Percentiles rank a stretch among this genome's conserved stretches.
phyloP scores from a whole-genome alignment of 2,797 vertebrate species.

The Enteromius afrohamiltoni region DNA sequence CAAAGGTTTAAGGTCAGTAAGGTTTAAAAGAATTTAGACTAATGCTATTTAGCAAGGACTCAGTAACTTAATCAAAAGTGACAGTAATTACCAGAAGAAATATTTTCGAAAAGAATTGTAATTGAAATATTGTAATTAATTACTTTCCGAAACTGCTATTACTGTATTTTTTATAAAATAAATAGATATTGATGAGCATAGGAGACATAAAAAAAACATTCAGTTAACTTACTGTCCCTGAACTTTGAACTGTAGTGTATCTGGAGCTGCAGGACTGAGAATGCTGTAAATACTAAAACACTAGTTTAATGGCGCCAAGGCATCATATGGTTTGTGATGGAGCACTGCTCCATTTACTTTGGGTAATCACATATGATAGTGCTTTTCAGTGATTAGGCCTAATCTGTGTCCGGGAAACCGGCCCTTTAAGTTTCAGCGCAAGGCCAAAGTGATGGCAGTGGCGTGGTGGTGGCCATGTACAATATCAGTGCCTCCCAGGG shows the following conservation, averaged over 20 bases:
- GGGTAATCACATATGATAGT: conserved; percentile 6
- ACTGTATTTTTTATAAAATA: not conserved
- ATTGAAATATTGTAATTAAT: not conserved
- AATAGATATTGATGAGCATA: not conserved
- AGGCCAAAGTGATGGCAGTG: conserved; percentile 74
- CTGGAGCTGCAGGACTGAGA: not conserved
- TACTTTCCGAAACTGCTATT: not conserved
- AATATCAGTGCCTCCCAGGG: conserved; percentile 81
- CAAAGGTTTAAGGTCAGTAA: not conserved
- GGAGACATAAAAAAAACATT: not conserved
- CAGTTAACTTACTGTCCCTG: no score
- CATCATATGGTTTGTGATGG: not conserved
- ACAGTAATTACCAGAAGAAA: not conserved
- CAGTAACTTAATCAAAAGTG: not conserved
- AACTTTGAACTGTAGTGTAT: not conserved
- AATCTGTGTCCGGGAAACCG: conserved; percentile 5
- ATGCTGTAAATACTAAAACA: not conserved
- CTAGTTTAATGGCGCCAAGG: not conserved
- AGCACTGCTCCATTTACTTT: conserved; percentile 11
- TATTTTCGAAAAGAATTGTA: not conserved
- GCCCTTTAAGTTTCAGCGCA: conserved; percentile 59
- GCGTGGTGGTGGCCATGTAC: conserved; percentile 83
- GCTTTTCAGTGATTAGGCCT: not conserved
- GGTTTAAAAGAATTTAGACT: not conserved
- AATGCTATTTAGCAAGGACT: not conserved